A percentile compares a stretch with the other conserved stretches of the same genome.
Conservation (phyloP, 2,888 invertebrate species). For the Ptychoptera albimana region DNA sequence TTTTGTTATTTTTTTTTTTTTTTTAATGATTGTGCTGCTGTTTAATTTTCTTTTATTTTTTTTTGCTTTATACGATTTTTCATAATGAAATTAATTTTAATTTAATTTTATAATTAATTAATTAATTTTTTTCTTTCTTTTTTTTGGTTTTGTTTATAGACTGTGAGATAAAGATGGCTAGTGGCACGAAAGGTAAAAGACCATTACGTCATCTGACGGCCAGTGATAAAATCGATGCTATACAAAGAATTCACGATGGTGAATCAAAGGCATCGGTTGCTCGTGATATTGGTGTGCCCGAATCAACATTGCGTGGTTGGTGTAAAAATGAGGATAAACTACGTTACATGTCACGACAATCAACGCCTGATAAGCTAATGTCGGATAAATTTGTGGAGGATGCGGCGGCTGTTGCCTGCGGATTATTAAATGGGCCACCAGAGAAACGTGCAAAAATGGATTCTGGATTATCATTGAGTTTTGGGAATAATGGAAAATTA, state of each 20-base stretch:
- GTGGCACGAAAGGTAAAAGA: conserved; percentile 50
- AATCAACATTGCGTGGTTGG: conserved; percentile 75
- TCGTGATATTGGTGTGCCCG: conserved; percentile 70
- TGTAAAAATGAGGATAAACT: conserved; percentile 73
- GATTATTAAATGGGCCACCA: conserved; percentile 21
- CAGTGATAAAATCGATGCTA: conserved; percentile 64
- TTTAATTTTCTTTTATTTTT: neutral
- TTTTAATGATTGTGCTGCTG: no score
- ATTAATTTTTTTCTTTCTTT: no score
- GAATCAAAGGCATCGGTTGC: conserved; percentile 77
- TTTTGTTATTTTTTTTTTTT: no score
- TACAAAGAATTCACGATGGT: conserved; percentile 67
- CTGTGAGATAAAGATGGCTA: conserved; percentile 11
- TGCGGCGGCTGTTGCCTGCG: conserved; percentile 15
- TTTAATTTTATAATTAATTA: neutral
- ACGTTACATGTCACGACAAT: conserved; percentile 50
- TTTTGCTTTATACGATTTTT: neutral
- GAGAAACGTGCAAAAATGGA: conserved; percentile 28
- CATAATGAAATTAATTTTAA: neutral
- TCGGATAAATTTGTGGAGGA: conserved; percentile 21
- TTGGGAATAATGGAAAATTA: conserved; percentile 23
- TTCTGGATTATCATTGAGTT: conserved; percentile 23
- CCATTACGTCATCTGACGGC: conserved; percentile 63
- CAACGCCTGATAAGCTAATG: conserved; percentile 41
- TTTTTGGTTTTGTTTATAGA: no score